Percentiles rank a stretch among this genome's conserved stretches.
These are phyloP conservation scores for Plutomurus gul DNA, from an alignment of 1,140 invertebrate genomes.

Conservation along the genomic window DNA sequence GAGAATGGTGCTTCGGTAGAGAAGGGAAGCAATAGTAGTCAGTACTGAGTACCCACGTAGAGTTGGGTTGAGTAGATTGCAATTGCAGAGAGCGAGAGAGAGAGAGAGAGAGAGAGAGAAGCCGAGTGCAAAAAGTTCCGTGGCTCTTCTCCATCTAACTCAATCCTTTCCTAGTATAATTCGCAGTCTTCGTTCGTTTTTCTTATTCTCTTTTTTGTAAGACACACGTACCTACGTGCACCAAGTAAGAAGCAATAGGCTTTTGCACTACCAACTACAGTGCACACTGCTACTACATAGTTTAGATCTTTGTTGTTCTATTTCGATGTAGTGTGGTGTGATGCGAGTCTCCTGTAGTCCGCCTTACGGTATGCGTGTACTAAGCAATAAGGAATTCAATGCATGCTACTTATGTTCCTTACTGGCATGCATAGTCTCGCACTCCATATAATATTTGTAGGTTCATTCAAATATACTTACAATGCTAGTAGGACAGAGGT, in stretches of 20 bases:
- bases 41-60: background rate
- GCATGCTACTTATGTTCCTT: background rate
- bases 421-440: background rate
- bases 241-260: no score
- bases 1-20: background rate
- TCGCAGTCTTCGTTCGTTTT: no score
- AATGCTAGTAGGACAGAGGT: no score
- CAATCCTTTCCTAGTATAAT: background rate
- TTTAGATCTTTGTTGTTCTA: no score
- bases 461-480: no score
- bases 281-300: no score
- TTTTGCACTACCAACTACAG: no score
- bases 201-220: no score
- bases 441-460: no score
- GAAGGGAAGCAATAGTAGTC: background rate
- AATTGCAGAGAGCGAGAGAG: background rate
- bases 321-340: background rate
- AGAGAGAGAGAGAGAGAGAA: background rate
- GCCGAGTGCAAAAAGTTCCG: constrained; percentile 18
- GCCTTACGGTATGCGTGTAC: background rate
- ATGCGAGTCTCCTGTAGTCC: background rate
- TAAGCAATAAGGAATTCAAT: background rate
- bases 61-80: constrained; percentile 8
- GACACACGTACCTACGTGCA: no score
- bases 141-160: constrained; percentile 17